Percentiles rank a stretch among this genome's conserved stretches.
These are phyloP conservation scores for Eilema sororculum DNA, from an alignment of 2,888 invertebrate genomes.

Conservation along the genomic window DNA sequence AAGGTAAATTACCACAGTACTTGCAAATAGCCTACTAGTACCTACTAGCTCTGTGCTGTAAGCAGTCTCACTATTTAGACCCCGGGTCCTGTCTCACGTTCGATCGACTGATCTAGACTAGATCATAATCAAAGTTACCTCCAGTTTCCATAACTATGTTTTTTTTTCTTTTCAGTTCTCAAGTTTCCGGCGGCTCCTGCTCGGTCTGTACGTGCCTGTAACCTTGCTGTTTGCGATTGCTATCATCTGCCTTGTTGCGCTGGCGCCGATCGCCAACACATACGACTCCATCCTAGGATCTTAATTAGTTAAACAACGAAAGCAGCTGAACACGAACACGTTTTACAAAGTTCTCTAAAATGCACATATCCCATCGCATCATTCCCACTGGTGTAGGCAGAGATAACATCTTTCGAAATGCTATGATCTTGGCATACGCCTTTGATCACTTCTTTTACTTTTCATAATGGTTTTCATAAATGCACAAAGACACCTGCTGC, in stretches of 20 bases:
- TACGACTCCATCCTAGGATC: constrained; percentile 80
- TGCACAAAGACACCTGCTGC: no score
- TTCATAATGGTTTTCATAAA: not conserved
- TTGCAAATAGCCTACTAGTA: no score
- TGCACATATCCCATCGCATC: not conserved
- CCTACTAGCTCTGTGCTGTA: no score
- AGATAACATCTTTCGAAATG: not conserved
- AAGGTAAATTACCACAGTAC: no score
- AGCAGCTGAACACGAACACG: not conserved
- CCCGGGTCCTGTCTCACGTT: no score
- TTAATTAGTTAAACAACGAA: constrained; percentile 37
- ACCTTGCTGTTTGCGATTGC: constrained; percentile 90
- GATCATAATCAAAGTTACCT: not conserved
- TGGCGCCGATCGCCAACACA: constrained; percentile 91
- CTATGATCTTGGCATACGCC: not conserved
- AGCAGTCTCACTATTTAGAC: no score
- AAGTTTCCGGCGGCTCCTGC: constrained; percentile 91
- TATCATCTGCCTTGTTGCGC: constrained; percentile 91
- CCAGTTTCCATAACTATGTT: no score
- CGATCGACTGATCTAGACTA: not conserved
- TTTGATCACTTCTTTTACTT: not conserved
- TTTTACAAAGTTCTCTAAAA: not conserved
- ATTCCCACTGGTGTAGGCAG: not conserved
- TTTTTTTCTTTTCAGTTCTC: constrained; percentile 88
- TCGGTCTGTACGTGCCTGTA: constrained; percentile 92